Conservation (phyloP, 1,140 invertebrate species). For the Bombus pascuorum region DNA sequence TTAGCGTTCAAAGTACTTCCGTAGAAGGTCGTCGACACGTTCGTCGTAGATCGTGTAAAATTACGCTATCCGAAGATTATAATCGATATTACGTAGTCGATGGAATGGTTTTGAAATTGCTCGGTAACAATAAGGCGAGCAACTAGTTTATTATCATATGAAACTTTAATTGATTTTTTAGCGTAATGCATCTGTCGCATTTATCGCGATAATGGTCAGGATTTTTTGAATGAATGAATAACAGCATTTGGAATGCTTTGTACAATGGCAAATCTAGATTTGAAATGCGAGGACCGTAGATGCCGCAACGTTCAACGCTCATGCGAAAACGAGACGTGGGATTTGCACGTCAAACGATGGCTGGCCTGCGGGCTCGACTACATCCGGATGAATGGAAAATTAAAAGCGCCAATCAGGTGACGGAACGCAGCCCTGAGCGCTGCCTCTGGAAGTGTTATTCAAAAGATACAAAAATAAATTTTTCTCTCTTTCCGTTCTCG, state of each 20-base stretch:
- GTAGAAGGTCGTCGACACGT: background rate
- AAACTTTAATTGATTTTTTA: too few species aligned
- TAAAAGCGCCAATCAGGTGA: constrained; percentile 73
- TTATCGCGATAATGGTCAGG: too few species aligned
- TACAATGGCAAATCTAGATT: too few species aligned
- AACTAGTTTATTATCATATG: too few species aligned
- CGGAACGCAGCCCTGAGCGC: constrained; percentile 51
- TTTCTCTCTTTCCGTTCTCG: constrained; percentile 29
- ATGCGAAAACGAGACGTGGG: constrained; percentile 27
- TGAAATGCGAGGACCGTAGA: too few species aligned
- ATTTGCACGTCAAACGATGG: constrained; percentile 64
- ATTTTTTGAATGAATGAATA: too few species aligned
- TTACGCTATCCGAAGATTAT: too few species aligned
- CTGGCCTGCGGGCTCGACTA: constrained; percentile 48
- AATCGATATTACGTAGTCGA: too few species aligned
- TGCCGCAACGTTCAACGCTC: background rate
- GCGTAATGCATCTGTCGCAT: too few species aligned
- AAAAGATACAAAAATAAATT: constrained; percentile 59
- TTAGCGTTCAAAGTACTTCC: background rate
- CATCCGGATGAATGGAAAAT: constrained; percentile 70
- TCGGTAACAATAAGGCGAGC: too few species aligned
- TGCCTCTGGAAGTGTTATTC: constrained; percentile 61
- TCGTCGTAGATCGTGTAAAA: background rate
- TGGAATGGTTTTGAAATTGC: too few species aligned
- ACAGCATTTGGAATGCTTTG: too few species aligned